Percentiles rank a stretch among this genome's conserved stretches.
These are phyloP conservation scores for Caenorhabditis briggsae DNA, from an alignment of 1,140 invertebrate genomes.

Conservation along the genomic window DNA sequence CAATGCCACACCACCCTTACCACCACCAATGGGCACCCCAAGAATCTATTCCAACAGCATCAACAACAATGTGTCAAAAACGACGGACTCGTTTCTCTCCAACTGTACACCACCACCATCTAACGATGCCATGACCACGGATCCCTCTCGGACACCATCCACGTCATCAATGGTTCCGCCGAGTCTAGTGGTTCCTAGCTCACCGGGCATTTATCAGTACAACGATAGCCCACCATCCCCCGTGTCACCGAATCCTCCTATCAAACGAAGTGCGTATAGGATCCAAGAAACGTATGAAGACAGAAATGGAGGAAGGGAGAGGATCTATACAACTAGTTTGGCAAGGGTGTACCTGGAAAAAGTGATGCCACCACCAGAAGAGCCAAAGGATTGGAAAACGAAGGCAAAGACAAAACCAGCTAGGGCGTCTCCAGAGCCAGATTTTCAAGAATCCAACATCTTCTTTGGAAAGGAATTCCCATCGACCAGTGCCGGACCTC, in stretches of 20 bases:
- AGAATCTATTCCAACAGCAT: neutral
- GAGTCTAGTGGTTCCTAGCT: neutral
- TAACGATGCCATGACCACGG: neutral
- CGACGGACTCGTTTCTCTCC: neutral
- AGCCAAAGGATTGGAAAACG: neutral
- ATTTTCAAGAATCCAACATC: neutral
- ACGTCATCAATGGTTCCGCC: neutral
- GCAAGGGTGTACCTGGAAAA: neutral
- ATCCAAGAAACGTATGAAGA: conserved; percentile 23
- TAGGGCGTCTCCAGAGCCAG: neutral
- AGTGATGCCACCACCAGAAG: neutral
- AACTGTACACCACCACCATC: neutral
- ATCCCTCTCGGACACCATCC: neutral
- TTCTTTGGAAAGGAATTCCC: neutral
- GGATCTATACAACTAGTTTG: conserved; percentile 14
- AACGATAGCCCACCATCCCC: conserved; percentile 5
- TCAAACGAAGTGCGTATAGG: conserved; percentile 14
- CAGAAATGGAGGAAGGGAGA: conserved; percentile 26
- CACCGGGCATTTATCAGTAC: neutral
- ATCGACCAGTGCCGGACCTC: too few species aligned
- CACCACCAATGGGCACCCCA: neutral
- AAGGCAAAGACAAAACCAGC: neutral
- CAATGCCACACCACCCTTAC: neutral
- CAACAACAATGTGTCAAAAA: conserved; percentile 43
- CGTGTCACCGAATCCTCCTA: neutral